phyloP scores from a whole-genome alignment of 2,113 vertebrate genomes.

The Romanogobio albipinnatus region DNA sequence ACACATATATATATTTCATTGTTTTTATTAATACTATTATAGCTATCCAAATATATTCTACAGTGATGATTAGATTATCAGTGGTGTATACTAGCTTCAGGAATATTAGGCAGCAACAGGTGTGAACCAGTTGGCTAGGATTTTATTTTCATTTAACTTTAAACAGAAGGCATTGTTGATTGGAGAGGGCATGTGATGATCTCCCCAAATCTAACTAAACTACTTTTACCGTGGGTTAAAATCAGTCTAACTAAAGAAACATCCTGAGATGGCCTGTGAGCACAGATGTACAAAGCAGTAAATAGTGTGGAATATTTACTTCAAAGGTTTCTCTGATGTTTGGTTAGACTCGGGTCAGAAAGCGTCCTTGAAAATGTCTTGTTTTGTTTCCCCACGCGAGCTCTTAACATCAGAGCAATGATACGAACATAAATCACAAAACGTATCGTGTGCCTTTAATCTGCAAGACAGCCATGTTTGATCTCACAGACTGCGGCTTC shows the following conservation, averaged over 20 bases:
- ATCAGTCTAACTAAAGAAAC: not conserved
- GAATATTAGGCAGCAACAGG: not conserved
- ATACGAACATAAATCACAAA: constrained; percentile 70
- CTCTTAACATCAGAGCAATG: constrained; percentile 76
- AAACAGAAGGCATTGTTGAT: not conserved
- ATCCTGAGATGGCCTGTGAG: not conserved
- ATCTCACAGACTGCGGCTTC: constrained; percentile 54
- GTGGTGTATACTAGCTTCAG: not conserved
- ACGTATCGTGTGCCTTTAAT: constrained; percentile 62
- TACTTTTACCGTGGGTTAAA: not conserved
- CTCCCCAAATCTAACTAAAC: not conserved
- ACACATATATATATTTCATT: no score
- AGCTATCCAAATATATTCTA: not conserved
- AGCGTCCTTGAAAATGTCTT: constrained; percentile 47
- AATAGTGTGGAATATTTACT: not conserved
- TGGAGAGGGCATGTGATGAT: not conserved
- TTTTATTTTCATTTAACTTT: not conserved
- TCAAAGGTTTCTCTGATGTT: constrained; percentile 49
- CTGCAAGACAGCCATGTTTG: constrained; percentile 58
- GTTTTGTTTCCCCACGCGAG: constrained; percentile 65
- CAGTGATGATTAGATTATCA: not conserved
- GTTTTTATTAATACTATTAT: not conserved
- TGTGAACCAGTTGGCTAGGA: not conserved
- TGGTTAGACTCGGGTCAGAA: constrained; percentile 11
- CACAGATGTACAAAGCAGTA: not conserved